phyloP scores from a whole-genome alignment of 2,113 vertebrate species.

The Poeciliopsis prolifica region DNA sequence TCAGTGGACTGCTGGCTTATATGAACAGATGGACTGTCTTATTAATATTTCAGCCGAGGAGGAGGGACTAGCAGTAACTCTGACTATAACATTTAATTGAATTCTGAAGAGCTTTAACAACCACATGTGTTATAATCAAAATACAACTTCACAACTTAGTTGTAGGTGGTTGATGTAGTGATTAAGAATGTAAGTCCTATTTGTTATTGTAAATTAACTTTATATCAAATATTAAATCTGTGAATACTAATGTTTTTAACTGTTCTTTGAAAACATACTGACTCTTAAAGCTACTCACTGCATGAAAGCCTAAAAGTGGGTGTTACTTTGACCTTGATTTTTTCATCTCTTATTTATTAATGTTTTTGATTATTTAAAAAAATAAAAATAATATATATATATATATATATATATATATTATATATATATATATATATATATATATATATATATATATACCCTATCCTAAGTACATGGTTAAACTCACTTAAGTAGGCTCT shows the following conservation, averaged over 20 bases:
- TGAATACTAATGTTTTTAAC: not conserved
- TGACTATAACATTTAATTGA: conserved; percentile 64
- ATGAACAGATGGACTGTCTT: conserved; percentile 70
- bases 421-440: too few species aligned
- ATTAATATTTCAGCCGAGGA: conserved; percentile 69
- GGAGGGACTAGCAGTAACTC: conserved; percentile 49
- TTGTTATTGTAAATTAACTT: not conserved
- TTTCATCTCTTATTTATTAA: too few species aligned
- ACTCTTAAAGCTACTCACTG: not conserved
- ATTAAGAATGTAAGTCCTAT: not conserved
- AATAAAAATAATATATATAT: too few species aligned
- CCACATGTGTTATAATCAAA: conserved; percentile 27
- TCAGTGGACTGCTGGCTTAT: conserved; percentile 52
- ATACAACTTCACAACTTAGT: not conserved
- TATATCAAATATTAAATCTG: not conserved
- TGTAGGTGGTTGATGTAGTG: not conserved
- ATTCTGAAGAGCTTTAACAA: conserved; percentile 54
- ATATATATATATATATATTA: too few species aligned
- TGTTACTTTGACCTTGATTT: too few species aligned
- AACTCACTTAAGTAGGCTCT: not conserved
- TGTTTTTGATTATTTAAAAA: too few species aligned
- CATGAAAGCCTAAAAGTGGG: too few species aligned
- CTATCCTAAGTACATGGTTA: not conserved
- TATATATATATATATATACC: too few species aligned
- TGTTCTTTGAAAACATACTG: not conserved